A percentile compares a stretch with the other conserved stretches of the same genome.
phyloP scores from a whole-genome alignment of 2,888 invertebrate species.

The Netelia fuscicornis region DNA sequence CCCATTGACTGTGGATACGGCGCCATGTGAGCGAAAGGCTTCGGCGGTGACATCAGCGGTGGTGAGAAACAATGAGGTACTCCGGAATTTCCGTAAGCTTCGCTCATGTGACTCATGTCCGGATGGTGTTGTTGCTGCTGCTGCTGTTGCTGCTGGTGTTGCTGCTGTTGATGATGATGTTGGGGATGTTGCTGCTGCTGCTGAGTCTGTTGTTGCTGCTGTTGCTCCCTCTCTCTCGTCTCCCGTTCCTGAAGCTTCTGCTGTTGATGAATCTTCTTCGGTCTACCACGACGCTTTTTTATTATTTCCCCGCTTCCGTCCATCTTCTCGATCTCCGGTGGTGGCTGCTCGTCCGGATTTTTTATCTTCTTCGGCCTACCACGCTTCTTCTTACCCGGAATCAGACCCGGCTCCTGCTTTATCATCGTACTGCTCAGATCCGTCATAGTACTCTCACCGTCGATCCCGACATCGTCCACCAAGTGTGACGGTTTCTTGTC shows the following conservation, averaged over 20 bases:
- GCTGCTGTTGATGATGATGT: conserved; percentile 75
- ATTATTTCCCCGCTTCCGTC: conserved; percentile 88
- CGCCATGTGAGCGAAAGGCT: conserved; percentile 83
- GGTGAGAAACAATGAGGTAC: conserved; percentile 82
- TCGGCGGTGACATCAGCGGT: conserved; percentile 82
- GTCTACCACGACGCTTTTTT: conserved; percentile 95
- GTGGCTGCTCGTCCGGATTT: conserved; percentile 88
- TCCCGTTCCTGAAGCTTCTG: conserved; percentile 81
- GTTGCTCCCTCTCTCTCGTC: conserved; percentile 78
- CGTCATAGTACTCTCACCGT: conserved; percentile 80
- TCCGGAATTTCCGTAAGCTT: conserved; percentile 76
- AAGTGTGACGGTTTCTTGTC: conserved; percentile 79
- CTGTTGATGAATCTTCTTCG: conserved; percentile 91
- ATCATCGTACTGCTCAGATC: conserved; percentile 78
- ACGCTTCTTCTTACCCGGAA: conserved; percentile 94
- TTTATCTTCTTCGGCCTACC: conserved; percentile 95
- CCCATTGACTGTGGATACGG: conserved; percentile 81
- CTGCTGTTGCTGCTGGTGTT: conserved; percentile 72
- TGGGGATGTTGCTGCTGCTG: conserved; percentile 76
- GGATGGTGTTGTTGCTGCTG: conserved; percentile 77
- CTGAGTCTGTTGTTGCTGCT: conserved; percentile 77
- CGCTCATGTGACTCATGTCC: conserved; percentile 78
- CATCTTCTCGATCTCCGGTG: conserved; percentile 83
- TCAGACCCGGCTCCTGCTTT: conserved; percentile 81
- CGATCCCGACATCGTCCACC: conserved; percentile 76